Conservation (phyloP, 2,113 vertebrate species). For the Alligator mississippiensis region DNA sequence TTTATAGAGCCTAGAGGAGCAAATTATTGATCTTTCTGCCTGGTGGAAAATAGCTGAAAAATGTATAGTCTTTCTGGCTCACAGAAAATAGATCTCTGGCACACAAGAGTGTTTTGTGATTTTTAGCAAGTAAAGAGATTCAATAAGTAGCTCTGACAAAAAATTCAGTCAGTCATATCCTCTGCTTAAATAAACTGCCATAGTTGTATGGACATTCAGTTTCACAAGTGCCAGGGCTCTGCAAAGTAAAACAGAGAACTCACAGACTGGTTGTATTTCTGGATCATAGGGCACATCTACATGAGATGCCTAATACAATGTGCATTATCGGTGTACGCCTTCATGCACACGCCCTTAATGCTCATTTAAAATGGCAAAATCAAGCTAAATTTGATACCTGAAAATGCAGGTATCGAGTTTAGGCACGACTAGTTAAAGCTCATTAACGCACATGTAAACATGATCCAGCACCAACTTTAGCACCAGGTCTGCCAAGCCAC, state of each 20-base stretch:
- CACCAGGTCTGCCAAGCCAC: too few species aligned
- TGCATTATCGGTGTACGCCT: too few species aligned
- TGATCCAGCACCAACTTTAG: too few species aligned
- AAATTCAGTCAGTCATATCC: not conserved
- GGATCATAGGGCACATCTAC: not conserved
- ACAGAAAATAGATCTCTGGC: constrained; percentile 23
- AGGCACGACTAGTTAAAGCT: too few species aligned
- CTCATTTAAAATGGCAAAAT: too few species aligned
- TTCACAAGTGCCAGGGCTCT: not conserved
- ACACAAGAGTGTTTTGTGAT: not conserved
- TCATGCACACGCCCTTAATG: too few species aligned
- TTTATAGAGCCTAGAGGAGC: constrained; percentile 33
- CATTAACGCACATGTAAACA: too few species aligned
- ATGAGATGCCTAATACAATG: too few species aligned
- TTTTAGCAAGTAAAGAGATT: not conserved
- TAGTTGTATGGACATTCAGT: not conserved
- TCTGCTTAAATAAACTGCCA: not conserved
- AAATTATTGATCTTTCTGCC: constrained; percentile 30
- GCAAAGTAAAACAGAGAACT: not conserved
- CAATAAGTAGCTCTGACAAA: not conserved
- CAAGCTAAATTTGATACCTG: too few species aligned
- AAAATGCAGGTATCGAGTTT: too few species aligned
- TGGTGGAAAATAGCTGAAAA: constrained; percentile 40
- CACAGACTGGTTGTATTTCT: not conserved
- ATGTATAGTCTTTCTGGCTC: constrained; percentile 30